Base-by-base conservation (phyloP, 2,888 invertebrate genomes). In the Cephus sareptanus region DNA sequence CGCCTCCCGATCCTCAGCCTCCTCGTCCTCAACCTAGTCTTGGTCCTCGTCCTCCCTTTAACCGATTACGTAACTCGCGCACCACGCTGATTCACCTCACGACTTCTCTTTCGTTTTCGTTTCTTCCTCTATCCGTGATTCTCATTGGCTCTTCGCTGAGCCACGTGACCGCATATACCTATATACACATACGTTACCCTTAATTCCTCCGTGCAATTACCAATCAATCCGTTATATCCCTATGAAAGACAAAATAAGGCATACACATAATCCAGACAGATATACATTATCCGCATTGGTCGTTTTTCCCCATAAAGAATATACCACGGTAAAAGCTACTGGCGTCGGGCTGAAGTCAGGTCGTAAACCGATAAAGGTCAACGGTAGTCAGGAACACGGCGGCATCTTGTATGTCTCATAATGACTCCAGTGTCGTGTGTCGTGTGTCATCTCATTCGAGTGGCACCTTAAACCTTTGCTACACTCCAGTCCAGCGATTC, bases 41-140 rank as follows among this genome's bases (percentile, higher is more conserved):
- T 40, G 23, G 6, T 40, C 40, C 23, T 23, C 56, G 15, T 56
- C 56, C 23, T 56, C 23, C 9, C 56, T 56, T 87, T 87, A 83
- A 85, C 83, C 86, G 89, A 89, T 90, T 90, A 87, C 88, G 89
- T 85, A 90, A 90, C 85, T 82, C 79, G 56, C 81, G 79, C 82
- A 80, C 83, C 84, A 75, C 80, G 84, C 86, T 86, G 87, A 88
- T 85, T 87, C 87, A 88, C 82, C 84, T 81, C 81, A 78, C 77
- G 13, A 15, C 34, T 40, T 35, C 34, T 75, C 73, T 2, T 77
- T 75, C n/a, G 12, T 56, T 4, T 33, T 69, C 37, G 35, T n/a
- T 11, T 34, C 33, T 11, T 40, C 69, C 77, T 37, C 70, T 56
- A 56, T 56, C 74, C 75, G 70, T 69, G 77, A 74, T 76, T 76